Percentiles rank a stretch among this genome's conserved stretches.
phyloP scores from a whole-genome alignment of 2,113 vertebrate genomes.

The Falcunculus frontatus region DNA sequence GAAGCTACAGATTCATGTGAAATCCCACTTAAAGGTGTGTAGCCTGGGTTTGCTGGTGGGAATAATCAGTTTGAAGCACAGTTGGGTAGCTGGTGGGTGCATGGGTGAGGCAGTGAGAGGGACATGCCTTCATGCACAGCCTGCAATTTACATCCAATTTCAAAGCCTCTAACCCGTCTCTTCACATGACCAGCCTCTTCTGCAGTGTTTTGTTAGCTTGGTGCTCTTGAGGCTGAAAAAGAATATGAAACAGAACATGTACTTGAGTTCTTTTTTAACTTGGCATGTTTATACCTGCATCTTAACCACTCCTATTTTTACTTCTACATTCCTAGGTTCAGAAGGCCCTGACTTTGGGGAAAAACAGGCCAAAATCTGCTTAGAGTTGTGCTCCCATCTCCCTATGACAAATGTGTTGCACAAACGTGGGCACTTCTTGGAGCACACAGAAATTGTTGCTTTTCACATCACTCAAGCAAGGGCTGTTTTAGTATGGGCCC shows the following conservation, averaged over 20 bases:
- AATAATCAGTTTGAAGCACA: neutral
- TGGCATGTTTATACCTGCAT: neutral
- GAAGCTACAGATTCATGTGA: neutral
- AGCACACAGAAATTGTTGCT: neutral
- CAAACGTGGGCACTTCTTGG: neutral
- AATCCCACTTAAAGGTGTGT: neutral
- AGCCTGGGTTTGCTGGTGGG: neutral
- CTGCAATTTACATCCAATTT: neutral
- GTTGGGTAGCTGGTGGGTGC: neutral
- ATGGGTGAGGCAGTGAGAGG: neutral
- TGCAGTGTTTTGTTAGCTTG: neutral
- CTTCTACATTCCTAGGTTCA: neutral
- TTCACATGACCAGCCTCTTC: neutral
- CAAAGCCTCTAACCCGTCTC: neutral
- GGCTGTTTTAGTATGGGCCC: neutral
- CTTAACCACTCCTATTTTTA: neutral
- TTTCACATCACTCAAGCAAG: neutral
- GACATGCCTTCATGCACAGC: neutral
- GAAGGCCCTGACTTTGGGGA: neutral
- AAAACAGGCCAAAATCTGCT: neutral
- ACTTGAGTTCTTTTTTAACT: neutral
- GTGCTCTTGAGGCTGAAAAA: neutral
- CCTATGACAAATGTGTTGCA: accelerated
- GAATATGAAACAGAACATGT: neutral
- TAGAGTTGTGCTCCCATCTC: neutral